Evolutionary conservation across 2,113 vertebrate species (phyloP).

Genomic region (Rattus rattus): DNA sequence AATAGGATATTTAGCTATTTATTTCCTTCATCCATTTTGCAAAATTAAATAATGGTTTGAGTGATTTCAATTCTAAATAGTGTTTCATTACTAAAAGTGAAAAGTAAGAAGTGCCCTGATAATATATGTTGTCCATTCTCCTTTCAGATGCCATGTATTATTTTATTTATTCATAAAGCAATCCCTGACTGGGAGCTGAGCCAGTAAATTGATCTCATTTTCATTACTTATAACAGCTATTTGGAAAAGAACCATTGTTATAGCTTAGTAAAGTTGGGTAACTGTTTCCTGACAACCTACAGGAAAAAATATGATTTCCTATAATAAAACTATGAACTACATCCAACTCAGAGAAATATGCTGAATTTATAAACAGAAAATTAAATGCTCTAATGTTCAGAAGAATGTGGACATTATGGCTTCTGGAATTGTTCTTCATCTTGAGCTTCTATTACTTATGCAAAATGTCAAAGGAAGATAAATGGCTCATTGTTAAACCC

Average conservation of each 20-base stretch:
- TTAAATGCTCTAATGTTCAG: slow-evolving; percentile 74
- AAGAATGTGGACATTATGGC: slow-evolving; percentile 74
- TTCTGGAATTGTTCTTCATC: slow-evolving; percentile 68
- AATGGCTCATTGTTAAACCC: slow-evolving; percentile 73
- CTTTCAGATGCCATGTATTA: slow-evolving; percentile 68
- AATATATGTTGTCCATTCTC: slow-evolving; percentile 61
- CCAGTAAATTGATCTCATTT: slow-evolving; percentile 81
- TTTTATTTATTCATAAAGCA: slow-evolving; percentile 78
- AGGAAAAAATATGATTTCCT: slow-evolving; percentile 79
- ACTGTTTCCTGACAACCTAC: slow-evolving; percentile 80
- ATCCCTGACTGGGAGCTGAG: slow-evolving; percentile 75
- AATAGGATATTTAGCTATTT: not conserved
- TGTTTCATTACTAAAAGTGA: slow-evolving; percentile 57
- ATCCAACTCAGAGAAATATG: slow-evolving; percentile 74
- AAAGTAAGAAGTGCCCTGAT: slow-evolving; percentile 56
- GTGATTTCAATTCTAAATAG: slow-evolving; percentile 35
- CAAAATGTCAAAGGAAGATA: slow-evolving; percentile 71
- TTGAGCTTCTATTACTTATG: slow-evolving; percentile 76
- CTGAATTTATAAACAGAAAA: slow-evolving; percentile 82
- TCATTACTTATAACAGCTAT: slow-evolving; percentile 79
- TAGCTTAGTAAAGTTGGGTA: slow-evolving; percentile 76
- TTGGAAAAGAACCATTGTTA: slow-evolving; percentile 80
- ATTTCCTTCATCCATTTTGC: not conserved
- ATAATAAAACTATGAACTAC: slow-evolving; percentile 77
- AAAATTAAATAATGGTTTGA: slow-evolving; percentile 21